phyloP scores from a whole-genome alignment of 1,140 invertebrate species.

The Drosophila sturtevanti region DNA sequence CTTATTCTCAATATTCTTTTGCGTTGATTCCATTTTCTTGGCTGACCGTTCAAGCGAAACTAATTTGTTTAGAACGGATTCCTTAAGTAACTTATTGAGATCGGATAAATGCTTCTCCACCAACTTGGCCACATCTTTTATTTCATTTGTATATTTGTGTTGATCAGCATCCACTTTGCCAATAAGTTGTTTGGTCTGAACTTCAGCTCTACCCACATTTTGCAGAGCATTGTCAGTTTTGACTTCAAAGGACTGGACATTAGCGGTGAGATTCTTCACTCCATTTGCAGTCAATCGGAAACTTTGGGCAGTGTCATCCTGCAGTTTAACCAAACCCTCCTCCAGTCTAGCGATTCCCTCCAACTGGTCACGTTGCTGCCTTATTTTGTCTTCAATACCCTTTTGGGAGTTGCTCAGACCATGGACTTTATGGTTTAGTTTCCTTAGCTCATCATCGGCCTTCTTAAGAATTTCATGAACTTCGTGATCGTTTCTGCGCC shows the following conservation, averaged over 20 bases:
- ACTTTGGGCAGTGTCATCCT: constrained; percentile 20
- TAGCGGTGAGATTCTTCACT: constrained; percentile 29
- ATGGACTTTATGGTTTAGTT: constrained; percentile 4
- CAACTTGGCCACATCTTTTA: constrained; percentile 34
- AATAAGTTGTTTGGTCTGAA: constrained; percentile 40
- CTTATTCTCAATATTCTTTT: constrained; percentile 46
- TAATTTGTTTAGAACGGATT: constrained; percentile 40
- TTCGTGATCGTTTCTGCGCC: not conserved
- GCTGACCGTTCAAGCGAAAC: constrained; percentile 15
- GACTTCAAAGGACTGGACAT: constrained; percentile 23
- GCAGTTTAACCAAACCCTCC: constrained; percentile 31
- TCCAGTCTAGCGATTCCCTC: constrained; percentile 36
- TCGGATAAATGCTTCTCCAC: constrained; percentile 27
- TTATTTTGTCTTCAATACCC: constrained; percentile 55
- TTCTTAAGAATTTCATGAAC: constrained; percentile 19
- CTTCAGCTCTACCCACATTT: constrained; percentile 26
- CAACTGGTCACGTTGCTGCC: constrained; percentile 31
- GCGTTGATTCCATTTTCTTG: constrained; percentile 39
- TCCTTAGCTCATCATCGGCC: constrained; percentile 14
- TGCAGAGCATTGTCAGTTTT: constrained; percentile 34
- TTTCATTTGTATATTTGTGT: constrained; percentile 39
- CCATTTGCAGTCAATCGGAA: constrained; percentile 25
- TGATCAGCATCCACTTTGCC: constrained; percentile 52
- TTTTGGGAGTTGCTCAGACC: constrained; percentile 38
- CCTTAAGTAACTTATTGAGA: constrained; percentile 44